These are phyloP conservation scores for Macropus fuliginosus DNA, from an alignment of 2,797 vertebrate species.

Conservation along the genomic window DNA sequence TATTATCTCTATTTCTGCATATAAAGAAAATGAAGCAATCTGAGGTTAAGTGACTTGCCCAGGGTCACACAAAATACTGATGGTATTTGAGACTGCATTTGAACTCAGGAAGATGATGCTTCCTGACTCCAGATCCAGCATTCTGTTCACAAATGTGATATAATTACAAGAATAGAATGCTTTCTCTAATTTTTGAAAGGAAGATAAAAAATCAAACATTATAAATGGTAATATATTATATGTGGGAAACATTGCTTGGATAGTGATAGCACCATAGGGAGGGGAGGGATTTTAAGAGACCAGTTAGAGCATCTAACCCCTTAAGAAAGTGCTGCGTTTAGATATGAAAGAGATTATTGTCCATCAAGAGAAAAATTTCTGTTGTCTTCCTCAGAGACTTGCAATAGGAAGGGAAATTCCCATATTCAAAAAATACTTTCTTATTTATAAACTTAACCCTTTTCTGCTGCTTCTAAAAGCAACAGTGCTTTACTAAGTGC, in stretches of 20 bases:
- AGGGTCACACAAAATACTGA: background rate
- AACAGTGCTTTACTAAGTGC: background rate
- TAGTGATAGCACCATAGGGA: background rate
- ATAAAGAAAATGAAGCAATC: background rate
- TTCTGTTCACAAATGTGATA: slow-evolving; percentile 7
- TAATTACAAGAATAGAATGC: slow-evolving; percentile 33
- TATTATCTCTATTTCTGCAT: background rate
- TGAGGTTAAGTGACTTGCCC: background rate
- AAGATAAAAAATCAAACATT: slow-evolving; percentile 27
- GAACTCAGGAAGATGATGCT: background rate
- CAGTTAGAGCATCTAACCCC: background rate
- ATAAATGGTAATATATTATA: slow-evolving; percentile 1
- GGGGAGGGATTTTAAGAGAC: background rate
- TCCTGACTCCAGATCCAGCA: background rate
- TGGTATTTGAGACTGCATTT: background rate
- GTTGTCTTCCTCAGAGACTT: background rate
- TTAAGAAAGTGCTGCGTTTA: background rate
- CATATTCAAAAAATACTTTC: background rate
- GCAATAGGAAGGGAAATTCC: background rate
- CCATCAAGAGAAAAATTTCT: background rate
- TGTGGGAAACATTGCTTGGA: background rate
- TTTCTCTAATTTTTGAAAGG: slow-evolving; percentile 18
- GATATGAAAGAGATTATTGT: background rate
- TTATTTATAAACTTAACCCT: background rate
- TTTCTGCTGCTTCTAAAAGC: background rate